These are phyloP conservation scores for Lepus townsendii DNA, from an alignment of 2,797 vertebrate species.

Conservation along the genomic window DNA sequence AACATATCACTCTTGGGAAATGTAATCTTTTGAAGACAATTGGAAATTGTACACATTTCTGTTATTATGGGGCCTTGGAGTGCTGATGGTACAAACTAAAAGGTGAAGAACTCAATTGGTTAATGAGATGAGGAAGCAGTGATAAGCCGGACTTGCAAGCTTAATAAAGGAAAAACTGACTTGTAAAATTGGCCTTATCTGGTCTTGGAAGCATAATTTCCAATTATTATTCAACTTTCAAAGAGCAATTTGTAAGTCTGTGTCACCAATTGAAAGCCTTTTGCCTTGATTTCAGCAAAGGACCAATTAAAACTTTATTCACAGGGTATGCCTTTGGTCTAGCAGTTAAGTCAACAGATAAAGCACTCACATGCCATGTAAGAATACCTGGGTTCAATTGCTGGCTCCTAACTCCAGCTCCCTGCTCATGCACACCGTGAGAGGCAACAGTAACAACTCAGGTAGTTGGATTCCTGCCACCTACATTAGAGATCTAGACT, in stretches of 20 bases:
- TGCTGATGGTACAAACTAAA: not conserved
- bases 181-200: not conserved
- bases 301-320: slow-evolving; percentile 29
- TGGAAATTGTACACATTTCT: not conserved
- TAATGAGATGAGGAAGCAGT: slow-evolving; percentile 1
- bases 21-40: not conserved
- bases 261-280: not conserved
- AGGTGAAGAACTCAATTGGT: not conserved
- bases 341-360: too few relatives aligned
- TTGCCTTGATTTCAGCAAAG: slow-evolving; percentile 56
- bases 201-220: slow-evolving; percentile 3
- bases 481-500: too few relatives aligned
- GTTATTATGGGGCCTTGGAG: not conserved
- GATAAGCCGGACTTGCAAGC: not conserved
- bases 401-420: too few relatives aligned
- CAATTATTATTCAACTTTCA: slow-evolving; percentile 45
- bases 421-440: too few relatives aligned
- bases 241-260: slow-evolving; percentile 12
- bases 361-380: too few relatives aligned
- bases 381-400: too few relatives aligned
- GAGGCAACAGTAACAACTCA: too few relatives aligned
- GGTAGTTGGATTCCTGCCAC: too few relatives aligned
- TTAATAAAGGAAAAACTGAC: not conserved
- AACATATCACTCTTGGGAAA: not conserved
- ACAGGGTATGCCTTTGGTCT: too few relatives aligned